Percentiles rank a stretch among this genome's conserved stretches.
Evolutionary conservation across 2,888 invertebrate genomes (phyloP).

Genomic region (Synanthedon formicaeformis): DNA sequence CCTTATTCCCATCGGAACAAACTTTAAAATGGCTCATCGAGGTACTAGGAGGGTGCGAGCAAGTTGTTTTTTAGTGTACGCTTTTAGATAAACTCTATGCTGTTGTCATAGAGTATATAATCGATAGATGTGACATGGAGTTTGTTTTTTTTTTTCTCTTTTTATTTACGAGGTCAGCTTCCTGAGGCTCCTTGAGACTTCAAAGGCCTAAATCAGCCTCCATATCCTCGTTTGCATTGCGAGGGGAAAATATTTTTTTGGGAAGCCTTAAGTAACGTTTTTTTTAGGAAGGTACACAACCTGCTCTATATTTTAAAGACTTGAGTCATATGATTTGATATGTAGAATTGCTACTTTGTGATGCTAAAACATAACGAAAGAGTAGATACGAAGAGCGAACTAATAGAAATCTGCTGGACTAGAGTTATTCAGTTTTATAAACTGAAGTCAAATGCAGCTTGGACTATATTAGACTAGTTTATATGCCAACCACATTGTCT

Average conservation of each 20-base stretch:
- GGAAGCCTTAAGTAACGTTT: not conserved
- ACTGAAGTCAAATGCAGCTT: too few species aligned
- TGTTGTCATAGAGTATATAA: not conserved
- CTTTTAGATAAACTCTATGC: not conserved
- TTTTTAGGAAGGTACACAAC: too few species aligned
- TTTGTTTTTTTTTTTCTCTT: not conserved
- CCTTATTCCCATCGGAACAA: not conserved
- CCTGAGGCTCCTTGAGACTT: not conserved
- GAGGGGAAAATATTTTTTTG: not conserved
- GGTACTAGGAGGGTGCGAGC: not conserved
- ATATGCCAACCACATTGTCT: too few species aligned
- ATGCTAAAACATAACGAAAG: too few species aligned
- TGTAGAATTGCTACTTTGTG: too few species aligned
- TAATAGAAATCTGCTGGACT: too few species aligned
- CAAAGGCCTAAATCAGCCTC: not conserved
- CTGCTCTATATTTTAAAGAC: too few species aligned
- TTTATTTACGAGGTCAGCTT: not conserved
- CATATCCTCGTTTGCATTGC: not conserved
- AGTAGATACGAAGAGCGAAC: too few species aligned
- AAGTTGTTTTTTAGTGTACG: not conserved
- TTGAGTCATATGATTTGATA: too few species aligned
- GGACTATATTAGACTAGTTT: too few species aligned
- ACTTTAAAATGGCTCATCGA: not conserved
- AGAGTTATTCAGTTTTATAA: too few species aligned
- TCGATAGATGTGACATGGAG: not conserved